Evolutionary conservation across 2,113 vertebrate species (phyloP), one percentile per base, ranked within the genome.

Genomic region (Naja naja): DNA sequence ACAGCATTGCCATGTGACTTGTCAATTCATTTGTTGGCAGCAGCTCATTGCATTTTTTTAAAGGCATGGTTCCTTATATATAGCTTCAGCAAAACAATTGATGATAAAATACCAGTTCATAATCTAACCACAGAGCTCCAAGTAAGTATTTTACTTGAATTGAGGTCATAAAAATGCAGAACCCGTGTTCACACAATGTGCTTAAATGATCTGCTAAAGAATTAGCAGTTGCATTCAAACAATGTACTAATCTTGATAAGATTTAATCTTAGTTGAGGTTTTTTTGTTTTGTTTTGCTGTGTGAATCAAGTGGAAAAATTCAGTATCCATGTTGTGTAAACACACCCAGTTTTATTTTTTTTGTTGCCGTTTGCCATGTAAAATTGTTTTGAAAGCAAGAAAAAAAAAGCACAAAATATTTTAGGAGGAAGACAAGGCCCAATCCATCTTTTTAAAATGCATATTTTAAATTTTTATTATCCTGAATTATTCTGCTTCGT

Each of bases 1-100:
- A 93, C 93, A 91, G 87, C 64, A 4, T 5, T 4, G 53, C 30
- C 60, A 89, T 11, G 86, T 89, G 93, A 89, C 86, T 56, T 88
- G 49, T 93, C 93, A 91, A 58, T 93, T 45, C 30, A 14, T 47
- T 91, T n/a, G 20, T 45, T 91, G 34, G 4, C 86, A 30, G 74
- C 89, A 93, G 43, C 64, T 85, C 90, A 30, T 20, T 89, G 53
- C 45, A 52, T 53, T 54, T 54, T 45, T 69, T 54, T 47, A 88
- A 22, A 85, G 23, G 60, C 60, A 88, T 30, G 45, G 30, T 81
- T 55, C 49, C 43, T 81, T 55, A 86, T 60, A 45, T 85, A 60
- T 45, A 60, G 45, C 43, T 91, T 25, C 45, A 34, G 39, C 92
- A 58, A 58, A 43, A 90, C 47, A 23, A 34, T 16, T 43, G 34